Conservation (phyloP, 2,797 vertebrate genomes). For the Chelidonichthys spinosus region DNA sequence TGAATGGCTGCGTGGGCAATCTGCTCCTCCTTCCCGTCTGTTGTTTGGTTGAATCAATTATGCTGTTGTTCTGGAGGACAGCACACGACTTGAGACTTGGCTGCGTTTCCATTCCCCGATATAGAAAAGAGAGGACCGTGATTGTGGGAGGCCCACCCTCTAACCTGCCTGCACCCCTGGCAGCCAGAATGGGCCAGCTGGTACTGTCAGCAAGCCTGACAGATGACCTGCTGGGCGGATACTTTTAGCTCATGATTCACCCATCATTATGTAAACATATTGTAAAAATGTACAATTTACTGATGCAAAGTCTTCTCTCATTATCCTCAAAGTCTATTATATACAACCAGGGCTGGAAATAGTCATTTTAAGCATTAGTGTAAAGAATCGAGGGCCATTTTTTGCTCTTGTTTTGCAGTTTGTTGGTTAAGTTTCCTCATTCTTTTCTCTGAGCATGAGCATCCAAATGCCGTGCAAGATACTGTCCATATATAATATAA, state of each 20-base stretch:
- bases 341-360: not conserved
- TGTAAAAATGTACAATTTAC: slow-evolving; percentile 31
- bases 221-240: slow-evolving; percentile 77
- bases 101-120: slow-evolving; percentile 62
- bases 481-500: not conserved
- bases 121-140: slow-evolving; percentile 60
- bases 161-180: slow-evolving; percentile 79
- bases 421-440: not conserved
- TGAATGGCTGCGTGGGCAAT: slow-evolving; percentile 68
- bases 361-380: not conserved
- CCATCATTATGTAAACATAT: slow-evolving; percentile 66
- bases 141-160: slow-evolving; percentile 73
- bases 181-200: slow-evolving; percentile 77
- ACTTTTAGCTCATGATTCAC: slow-evolving; percentile 81
- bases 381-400: not conserved
- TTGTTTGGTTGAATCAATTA: slow-evolving; percentile 57
- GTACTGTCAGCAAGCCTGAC: slow-evolving; percentile 76
- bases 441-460: not conserved
- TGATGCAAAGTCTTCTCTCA: slow-evolving; percentile 17
- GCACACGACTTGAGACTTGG: slow-evolving; percentile 63
- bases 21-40: slow-evolving; percentile 79
- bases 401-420: not conserved
- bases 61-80: slow-evolving; percentile 56
- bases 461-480: not conserved
- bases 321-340: not conserved